Evolutionary conservation across 2,797 vertebrate genomes (phyloP).

Genomic region (Sebastes kiyomatsui): DNA sequence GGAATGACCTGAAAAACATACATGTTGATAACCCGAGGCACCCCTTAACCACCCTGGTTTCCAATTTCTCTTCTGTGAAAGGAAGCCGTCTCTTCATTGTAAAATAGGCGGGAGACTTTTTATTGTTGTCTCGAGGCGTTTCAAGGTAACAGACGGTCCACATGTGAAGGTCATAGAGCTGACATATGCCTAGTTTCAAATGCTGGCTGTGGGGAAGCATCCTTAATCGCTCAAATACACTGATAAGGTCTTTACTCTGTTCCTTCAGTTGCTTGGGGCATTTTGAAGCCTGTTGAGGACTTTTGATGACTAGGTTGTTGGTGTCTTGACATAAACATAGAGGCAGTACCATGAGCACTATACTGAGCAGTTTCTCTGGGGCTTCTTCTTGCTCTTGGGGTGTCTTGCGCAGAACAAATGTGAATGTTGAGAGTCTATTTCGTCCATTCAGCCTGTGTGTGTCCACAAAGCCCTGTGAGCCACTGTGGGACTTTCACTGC

Average conservation of each 20-base stretch:
- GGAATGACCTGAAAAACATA: conserved; percentile 62
- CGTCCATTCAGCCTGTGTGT: conserved; percentile 42
- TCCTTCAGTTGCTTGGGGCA: background rate
- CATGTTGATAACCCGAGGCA: conserved; percentile 56
- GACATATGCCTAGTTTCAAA: conserved; percentile 22
- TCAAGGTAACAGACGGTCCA: conserved; percentile 29
- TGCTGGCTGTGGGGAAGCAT: background rate
- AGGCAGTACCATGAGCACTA: background rate
- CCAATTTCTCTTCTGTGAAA: conserved; percentile 62
- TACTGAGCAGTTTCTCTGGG: conserved; percentile 3
- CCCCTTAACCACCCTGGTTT: conserved; percentile 44
- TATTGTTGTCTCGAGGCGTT: conserved; percentile 43
- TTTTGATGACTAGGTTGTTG: background rate
- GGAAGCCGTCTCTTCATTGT: conserved; percentile 26
- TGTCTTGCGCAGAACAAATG: conserved; percentile 12
- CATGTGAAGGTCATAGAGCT: conserved; percentile 23
- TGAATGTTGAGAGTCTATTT: conserved; percentile 43
- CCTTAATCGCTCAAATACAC: background rate
- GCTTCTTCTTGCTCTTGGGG: background rate
- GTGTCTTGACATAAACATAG: conserved; percentile 17
- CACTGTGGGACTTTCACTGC: conserved; percentile 48
- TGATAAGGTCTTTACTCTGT: background rate
- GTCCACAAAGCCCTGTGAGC: conserved; percentile 43
- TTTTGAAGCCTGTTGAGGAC: conserved; percentile 3
- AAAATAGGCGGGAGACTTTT: conserved; percentile 18